Evolutionary conservation across 2,888 invertebrate species (phyloP).

Genomic region (Noctua janthina): DNA sequence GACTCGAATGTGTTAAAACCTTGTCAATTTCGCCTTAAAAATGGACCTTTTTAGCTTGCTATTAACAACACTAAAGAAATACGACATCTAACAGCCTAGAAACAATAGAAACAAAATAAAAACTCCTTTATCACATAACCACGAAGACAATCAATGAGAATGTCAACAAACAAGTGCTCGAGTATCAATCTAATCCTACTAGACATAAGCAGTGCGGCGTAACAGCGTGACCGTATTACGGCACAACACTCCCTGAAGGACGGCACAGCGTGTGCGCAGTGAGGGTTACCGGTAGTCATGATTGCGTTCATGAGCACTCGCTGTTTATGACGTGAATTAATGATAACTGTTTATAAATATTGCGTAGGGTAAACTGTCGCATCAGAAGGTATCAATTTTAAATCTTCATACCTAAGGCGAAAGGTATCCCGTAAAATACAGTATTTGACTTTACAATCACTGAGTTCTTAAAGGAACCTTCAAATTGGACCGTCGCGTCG

Average conservation of each 20-base stretch:
- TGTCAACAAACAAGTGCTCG: neutral
- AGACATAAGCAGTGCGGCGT: neutral
- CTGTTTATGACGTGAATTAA: neutral
- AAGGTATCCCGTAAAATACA: neutral
- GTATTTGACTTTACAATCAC: neutral
- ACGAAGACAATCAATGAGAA: neutral
- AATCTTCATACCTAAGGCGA: neutral
- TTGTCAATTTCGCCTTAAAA: neutral
- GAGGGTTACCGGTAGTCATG: slow-evolving; percentile 18
- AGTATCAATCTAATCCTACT: neutral
- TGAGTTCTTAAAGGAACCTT: too few relatives aligned
- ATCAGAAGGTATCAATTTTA: neutral
- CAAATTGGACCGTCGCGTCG: neutral
- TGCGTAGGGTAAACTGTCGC: neutral
- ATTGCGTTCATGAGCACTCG: neutral
- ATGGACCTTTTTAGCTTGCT: neutral
- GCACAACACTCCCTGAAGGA: slow-evolving; percentile 7
- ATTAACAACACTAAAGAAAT: neutral
- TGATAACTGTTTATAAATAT: neutral
- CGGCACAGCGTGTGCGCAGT: slow-evolving; percentile 13
- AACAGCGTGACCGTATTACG: slow-evolving; percentile 25
- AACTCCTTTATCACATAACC: neutral
- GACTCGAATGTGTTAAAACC: too few relatives aligned
- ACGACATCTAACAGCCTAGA: neutral
- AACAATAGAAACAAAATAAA: neutral